Percentiles rank a stretch among this genome's conserved stretches.
Conservation (phyloP, 37 sponge, comb jelly and placozoan species). For the Beroe forskalii region DNA sequence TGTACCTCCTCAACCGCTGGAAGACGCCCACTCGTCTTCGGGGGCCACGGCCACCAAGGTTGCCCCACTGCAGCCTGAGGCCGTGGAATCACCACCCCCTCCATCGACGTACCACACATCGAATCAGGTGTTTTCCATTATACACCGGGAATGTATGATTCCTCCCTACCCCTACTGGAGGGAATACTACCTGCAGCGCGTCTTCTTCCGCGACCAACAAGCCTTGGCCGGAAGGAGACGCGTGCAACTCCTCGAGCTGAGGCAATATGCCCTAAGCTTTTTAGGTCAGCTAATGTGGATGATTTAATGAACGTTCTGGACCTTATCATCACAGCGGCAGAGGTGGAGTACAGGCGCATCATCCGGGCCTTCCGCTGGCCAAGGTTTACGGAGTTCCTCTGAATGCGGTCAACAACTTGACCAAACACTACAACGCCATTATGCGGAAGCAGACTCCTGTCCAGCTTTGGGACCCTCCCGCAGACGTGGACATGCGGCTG, state of each 20-base stretch:
- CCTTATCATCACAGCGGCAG: not conserved
- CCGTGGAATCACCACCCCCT: no score
- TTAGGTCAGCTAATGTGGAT: not conserved
- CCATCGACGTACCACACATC: no score
- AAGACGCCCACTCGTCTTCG: no score
- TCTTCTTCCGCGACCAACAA: not conserved
- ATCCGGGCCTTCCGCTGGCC: not conserved
- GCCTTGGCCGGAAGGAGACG: not conserved
- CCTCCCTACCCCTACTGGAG: not conserved
- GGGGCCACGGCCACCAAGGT: no score
- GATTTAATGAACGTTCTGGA: not conserved
- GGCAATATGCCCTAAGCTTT: not conserved
- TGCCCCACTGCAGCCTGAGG: no score
- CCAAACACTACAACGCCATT: no score
- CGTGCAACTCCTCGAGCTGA: not conserved
- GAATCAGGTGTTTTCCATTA: not conserved
- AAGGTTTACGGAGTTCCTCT: no score
- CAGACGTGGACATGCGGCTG: no score
- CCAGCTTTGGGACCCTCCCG: no score
- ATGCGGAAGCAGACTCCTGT: no score
- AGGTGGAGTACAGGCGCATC: not conserved
- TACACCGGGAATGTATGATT: not conserved
- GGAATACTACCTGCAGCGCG: not conserved
- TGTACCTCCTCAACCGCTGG: no score
- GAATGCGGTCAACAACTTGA: no score